Evolutionary conservation across 2,888 invertebrate genomes (phyloP), one percentile per base, ranked within the genome.

Genomic region (Coenonympha glycerion): DNA sequence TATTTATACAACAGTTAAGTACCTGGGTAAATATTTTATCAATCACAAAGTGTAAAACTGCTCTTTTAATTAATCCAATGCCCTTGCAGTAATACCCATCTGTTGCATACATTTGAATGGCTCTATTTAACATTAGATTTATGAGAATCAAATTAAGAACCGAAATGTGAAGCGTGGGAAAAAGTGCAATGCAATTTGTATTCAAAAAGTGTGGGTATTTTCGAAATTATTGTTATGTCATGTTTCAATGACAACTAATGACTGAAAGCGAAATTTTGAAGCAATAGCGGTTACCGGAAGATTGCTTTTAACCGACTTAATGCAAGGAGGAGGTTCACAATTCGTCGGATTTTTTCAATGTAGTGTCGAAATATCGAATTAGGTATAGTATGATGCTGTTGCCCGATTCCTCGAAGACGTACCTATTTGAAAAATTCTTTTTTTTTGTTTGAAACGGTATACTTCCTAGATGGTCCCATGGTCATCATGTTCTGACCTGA

Each of bases 161-260:
- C n/a, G 15, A 31, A 47, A 54, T 30, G 51, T 50, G 51, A 51
- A 54, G 54, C 54, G 54, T 54, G 54, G 15, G 54, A 54, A 51
- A 41, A 2, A 3, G 21, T 1, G n/a, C 9, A 22, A 6, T 24
- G 37, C 39, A 24, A 39, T 39, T 53, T 31, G 11, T 19, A 31
- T 42, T 42, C 24, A 40, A 39, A 33, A 34, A 40, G 39, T 44
- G 54, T 54, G 51, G 51, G 34, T 51, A 51, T 50, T 51, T 47
- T 52, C 34, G 16, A 13, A 42, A 39, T n/a, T n/a, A 45, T 39
- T 9, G 13, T 31, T 41, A 48, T 34, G 36, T 26, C 22, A 37
- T 19, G 8, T 42, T 41, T 28, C 26, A 24, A 16, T 41, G 41
- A 15, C n/a, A n/a, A 3, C 13, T 39, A 39, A 24, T 24, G 15